phyloP scores from a whole-genome alignment of 2,888 invertebrate species.

The Entomobrya proxima region DNA sequence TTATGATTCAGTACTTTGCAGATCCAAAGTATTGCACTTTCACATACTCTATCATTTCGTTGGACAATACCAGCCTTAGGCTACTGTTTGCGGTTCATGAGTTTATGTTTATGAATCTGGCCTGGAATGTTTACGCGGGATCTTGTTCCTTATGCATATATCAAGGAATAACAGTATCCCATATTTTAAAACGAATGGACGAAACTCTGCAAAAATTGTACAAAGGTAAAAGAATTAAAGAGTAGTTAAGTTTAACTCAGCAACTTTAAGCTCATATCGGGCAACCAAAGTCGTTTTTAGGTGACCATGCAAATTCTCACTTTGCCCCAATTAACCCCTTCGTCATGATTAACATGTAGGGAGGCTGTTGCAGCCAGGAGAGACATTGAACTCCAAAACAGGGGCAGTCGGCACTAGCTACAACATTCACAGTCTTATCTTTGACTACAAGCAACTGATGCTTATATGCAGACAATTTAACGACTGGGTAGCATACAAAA shows the following conservation, averaged over 20 bases:
- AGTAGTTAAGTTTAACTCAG: no score
- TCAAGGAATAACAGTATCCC: neutral
- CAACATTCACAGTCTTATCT: neutral
- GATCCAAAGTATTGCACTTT: constrained; percentile 51
- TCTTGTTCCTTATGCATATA: constrained; percentile 26
- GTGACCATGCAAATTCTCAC: no score
- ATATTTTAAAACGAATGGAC: constrained; percentile 12
- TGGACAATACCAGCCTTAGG: neutral
- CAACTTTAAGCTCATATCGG: no score
- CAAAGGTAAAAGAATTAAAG: no score
- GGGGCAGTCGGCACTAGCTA: neutral
- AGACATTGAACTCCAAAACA: no score
- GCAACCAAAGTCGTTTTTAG: no score
- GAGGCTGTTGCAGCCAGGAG: no score
- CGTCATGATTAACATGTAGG: neutral
- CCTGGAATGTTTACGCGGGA: no score
- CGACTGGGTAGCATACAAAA: constrained; percentile 43
- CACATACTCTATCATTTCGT: constrained; percentile 22
- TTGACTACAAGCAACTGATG: constrained; percentile 45
- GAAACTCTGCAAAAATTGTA: neutral
- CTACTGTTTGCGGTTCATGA: constrained; percentile 33
- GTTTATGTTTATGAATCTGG: constrained; percentile 47
- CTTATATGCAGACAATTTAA: constrained; percentile 31
- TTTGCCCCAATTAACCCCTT: no score
- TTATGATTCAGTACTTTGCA: constrained; percentile 29